Evolutionary conservation across 2,888 invertebrate genomes (phyloP).

Genomic region (Eupelmus urozonus): DNA sequence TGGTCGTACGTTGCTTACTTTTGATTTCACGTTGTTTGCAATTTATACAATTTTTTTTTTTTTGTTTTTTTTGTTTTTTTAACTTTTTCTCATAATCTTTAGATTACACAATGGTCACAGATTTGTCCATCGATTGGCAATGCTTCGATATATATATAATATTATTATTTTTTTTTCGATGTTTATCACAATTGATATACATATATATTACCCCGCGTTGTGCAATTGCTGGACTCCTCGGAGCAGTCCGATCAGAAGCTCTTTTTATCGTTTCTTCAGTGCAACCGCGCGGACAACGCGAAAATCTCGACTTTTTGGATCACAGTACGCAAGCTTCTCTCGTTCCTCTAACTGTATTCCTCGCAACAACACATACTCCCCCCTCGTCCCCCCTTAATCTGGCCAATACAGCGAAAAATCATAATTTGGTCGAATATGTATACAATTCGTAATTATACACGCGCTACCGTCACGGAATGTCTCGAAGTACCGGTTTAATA

Average conservation of each 20-base stretch:
- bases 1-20: constrained; percentile 39
- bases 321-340: constrained; percentile 39
- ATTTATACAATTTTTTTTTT: constrained; percentile 27
- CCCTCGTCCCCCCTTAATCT: background rate
- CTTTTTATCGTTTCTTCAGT: no score
- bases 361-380: constrained; percentile 22
- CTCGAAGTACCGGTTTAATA: constrained; percentile 49
- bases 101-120: constrained; percentile 27
- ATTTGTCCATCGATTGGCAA: constrained; percentile 39
- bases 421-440: constrained; percentile 42
- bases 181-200: constrained; percentile 49
- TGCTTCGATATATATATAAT: no score
- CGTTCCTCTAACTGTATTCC: constrained; percentile 18
- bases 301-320: constrained; percentile 18
- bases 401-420: constrained; percentile 15
- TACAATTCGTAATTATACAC: constrained; percentile 29
- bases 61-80: constrained; percentile 15
- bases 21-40: constrained; percentile 20
- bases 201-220: background rate
- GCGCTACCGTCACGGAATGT: constrained; percentile 47
- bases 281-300: constrained; percentile 3
- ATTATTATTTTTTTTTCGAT: constrained; percentile 37
- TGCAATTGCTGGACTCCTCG: background rate
- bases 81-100: no score
- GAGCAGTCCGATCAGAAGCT: background rate